phyloP scores from a whole-genome alignment of 1,140 invertebrate genomes.

The Drosophila repleta region DNA sequence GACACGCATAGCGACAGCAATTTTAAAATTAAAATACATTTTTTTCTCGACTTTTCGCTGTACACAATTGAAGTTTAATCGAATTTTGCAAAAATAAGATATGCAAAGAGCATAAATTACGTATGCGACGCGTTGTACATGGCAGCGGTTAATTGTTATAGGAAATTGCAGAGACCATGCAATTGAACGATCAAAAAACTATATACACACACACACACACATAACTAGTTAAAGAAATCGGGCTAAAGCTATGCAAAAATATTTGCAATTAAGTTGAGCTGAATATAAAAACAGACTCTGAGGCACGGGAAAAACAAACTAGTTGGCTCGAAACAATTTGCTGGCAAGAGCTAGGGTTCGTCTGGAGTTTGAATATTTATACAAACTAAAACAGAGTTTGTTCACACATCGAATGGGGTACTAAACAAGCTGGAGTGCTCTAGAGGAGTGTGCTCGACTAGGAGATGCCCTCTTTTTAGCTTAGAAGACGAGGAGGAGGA shows the following conservation, averaged over 20 bases:
- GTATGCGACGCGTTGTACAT: conserved; percentile 30
- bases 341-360: too few relatives aligned
- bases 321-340: too few relatives aligned
- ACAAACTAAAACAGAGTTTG: too few relatives aligned
- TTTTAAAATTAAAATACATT: conserved; percentile 48
- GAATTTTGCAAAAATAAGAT: conserved; percentile 24
- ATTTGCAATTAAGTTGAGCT: too few relatives aligned
- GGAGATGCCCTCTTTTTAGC: too few relatives aligned
- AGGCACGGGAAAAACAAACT: too few relatives aligned
- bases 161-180: conserved; percentile 17
- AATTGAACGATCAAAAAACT: not conserved
- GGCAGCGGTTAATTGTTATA: conserved; percentile 13
- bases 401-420: too few relatives aligned
- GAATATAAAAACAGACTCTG: too few relatives aligned
- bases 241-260: conserved; percentile 7
- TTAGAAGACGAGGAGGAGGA: too few relatives aligned
- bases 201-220: not conserved
- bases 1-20: conserved; percentile 41
- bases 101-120: conserved; percentile 19
- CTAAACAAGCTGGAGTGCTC: too few relatives aligned
- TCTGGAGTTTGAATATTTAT: too few relatives aligned
- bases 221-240: not conserved
- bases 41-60: not conserved
- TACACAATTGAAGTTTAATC: conserved; percentile 36
- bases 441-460: too few relatives aligned